Base-by-base conservation (phyloP, 2,113 vertebrate species). In the Nothobranchius furzeri region DNA sequence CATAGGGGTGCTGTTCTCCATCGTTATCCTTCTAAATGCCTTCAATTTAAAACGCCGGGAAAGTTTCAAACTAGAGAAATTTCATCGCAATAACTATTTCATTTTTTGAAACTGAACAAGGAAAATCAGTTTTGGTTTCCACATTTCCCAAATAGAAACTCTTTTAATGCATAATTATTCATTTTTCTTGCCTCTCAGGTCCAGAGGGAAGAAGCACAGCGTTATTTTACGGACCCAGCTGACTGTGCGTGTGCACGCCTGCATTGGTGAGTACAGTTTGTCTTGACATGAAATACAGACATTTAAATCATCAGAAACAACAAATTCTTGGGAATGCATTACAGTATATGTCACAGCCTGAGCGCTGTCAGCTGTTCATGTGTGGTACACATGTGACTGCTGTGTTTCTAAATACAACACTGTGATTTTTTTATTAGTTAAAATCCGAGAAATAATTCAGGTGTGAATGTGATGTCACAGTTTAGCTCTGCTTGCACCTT, bases 211-310 rank as follows among this genome's bases (percentile, higher is more conserved):
- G 92, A 98, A 98, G 75, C 95, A 98, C 87, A 96, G 95, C 66
- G 92, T 98, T 84, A 91, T 98, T 83, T 83, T 98, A 74, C 93
- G 97, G 53, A 98, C 95, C 43, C 95, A 98, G 88, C 93, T 98
- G 69, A 97, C 95, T 0, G 96, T 98, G 61, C 94, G 97, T 46
- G 97, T 98, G 42, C 96, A 98, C 17, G 92, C 95, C 83, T 98
- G 97, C 83, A 98, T 98, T 4, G 97, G 97, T 98, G 93, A 98
- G 96, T 95, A 50, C 57, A 40, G 20, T 14, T 10, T 52, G 42
- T 83, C 60, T 53, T 67, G 15, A 15, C 56, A 46, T 59, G 64
- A 52, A 45, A 7, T 1, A 20, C 20, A 20, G 20, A 20, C 47
- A 30, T 15, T 17, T 11, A 6, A 9, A 14, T 55, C 54, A 37